Percentiles rank a stretch among this genome's conserved stretches.
phyloP scores from a whole-genome alignment of 2,888 invertebrate genomes.

The Aphelenchoides bicaudatus region DNA sequence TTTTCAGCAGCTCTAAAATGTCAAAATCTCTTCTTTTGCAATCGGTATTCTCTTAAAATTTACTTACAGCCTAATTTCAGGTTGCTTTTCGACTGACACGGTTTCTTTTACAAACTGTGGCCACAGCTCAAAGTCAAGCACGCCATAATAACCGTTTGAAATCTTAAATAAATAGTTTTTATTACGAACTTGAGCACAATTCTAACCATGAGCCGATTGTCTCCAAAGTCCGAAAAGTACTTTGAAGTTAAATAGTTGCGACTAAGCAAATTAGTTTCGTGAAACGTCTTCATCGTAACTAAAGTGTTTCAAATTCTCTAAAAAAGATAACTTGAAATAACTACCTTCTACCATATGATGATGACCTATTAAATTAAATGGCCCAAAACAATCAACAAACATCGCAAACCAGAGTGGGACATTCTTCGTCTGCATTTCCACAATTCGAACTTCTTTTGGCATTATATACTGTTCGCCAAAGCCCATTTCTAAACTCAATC shows the following conservation, averaged over 20 bases:
- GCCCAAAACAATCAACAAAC: neutral
- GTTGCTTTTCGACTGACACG: neutral
- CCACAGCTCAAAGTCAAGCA: neutral
- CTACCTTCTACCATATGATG: too few relatives aligned
- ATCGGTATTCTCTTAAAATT: neutral
- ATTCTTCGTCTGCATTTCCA: neutral
- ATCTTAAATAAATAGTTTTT: too few relatives aligned
- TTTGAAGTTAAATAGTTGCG: neutral
- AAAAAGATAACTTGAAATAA: too few relatives aligned
- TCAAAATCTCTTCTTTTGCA: neutral
- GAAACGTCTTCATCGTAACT: too few relatives aligned
- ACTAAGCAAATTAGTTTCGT: neutral
- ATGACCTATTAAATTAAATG: too few relatives aligned
- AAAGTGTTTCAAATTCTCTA: too few relatives aligned
- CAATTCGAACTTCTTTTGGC: slow-evolving; percentile 2
- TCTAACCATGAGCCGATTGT: neutral
- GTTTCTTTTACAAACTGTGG: neutral
- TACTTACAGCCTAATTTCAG: neutral
- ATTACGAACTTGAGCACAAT: too few relatives aligned
- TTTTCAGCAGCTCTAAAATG: neutral
- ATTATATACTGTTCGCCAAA: slow-evolving; percentile 1
- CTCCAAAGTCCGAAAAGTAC: neutral
- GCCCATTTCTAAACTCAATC: too few relatives aligned
- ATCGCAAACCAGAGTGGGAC: neutral
- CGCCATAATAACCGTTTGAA: neutral